These are phyloP conservation scores for Dicrostonyx torquatus DNA, from an alignment of 2,797 vertebrate genomes.

Conservation along the genomic window DNA sequence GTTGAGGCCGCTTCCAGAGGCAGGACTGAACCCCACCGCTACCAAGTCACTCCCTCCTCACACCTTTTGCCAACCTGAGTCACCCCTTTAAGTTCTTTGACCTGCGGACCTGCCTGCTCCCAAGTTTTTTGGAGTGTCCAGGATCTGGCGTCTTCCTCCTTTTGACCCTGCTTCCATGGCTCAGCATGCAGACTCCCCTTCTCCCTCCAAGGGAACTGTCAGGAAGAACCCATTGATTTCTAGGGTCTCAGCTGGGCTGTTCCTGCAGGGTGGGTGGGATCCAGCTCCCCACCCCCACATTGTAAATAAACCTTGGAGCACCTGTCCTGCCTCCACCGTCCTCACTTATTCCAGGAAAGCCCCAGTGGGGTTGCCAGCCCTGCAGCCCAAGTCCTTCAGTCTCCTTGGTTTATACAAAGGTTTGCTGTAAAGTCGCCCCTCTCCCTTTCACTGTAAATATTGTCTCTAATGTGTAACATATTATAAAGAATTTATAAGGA, in stretches of 20 bases:
- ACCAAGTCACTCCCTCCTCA: not conserved
- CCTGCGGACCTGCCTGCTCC: constrained; percentile 7
- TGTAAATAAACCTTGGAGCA: constrained; percentile 72
- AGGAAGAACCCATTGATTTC: not conserved
- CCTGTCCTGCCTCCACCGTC: not conserved
- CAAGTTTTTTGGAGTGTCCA: not conserved
- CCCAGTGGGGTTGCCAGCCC: constrained; percentile 54
- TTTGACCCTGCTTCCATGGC: constrained; percentile 28
- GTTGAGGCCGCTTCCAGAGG: not conserved
- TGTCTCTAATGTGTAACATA: constrained; percentile 94
- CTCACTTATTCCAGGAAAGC: constrained; percentile 78
- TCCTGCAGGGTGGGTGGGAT: constrained; percentile 46
- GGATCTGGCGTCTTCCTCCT: not conserved
- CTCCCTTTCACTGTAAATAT: constrained; percentile 90
- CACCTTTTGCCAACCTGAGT: not conserved
- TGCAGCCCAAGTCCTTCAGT: not conserved
- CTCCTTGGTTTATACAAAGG: constrained; percentile 84
- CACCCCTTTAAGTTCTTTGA: not conserved
- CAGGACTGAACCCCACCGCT: not conserved
- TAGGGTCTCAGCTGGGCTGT: constrained; percentile 38
- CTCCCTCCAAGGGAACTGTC: not conserved
- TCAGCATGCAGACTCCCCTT: constrained; percentile 1
- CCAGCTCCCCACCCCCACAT: not conserved
- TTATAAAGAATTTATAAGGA: constrained; percentile 90
- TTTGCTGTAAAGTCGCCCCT: constrained; percentile 86